These are phyloP conservation scores for Pseudochirops corinnae DNA, from an alignment of 2,797 vertebrate species.

Conservation along the genomic window DNA sequence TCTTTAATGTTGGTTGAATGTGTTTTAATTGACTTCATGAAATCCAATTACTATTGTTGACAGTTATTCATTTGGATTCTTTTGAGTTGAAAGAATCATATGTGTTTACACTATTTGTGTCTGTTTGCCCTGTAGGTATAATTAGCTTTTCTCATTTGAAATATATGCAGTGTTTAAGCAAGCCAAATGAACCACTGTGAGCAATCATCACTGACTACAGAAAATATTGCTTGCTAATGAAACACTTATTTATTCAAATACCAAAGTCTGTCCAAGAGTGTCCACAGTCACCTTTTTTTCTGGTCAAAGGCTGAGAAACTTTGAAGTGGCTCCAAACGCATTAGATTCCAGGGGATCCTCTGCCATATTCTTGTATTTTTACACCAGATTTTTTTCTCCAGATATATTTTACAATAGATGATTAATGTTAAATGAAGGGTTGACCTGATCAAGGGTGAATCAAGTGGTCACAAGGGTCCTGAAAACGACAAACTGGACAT, in stretches of 20 bases:
- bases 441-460: not conserved
- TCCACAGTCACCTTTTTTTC: constrained; percentile 25
- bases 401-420: not conserved
- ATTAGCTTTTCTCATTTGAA: constrained; percentile 53
- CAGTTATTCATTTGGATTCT: not conserved
- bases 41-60: constrained; percentile 50
- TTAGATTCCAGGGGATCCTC: not conserved
- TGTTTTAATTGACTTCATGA: constrained; percentile 48
- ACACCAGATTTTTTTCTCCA: constrained; percentile 4
- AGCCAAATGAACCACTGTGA: constrained; percentile 17
- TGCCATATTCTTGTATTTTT: not conserved
- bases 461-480: not conserved
- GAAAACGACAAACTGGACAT: not conserved
- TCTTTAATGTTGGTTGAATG: constrained; percentile 37
- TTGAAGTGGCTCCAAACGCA: not conserved
- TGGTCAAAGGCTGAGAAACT: constrained; percentile 43
- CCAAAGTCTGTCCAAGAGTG: not conserved
- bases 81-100: constrained; percentile 11
- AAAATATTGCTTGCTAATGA: constrained; percentile 37
- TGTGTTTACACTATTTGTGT: constrained; percentile 28
- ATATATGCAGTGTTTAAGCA: constrained; percentile 16
- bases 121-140: constrained; percentile 48
- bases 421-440: not conserved
- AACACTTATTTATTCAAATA: constrained; percentile 43
- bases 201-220: constrained; percentile 45